Evolutionary conservation across 1,140 invertebrate genomes (phyloP).

Genomic region (Drosophila jambulina): DNA sequence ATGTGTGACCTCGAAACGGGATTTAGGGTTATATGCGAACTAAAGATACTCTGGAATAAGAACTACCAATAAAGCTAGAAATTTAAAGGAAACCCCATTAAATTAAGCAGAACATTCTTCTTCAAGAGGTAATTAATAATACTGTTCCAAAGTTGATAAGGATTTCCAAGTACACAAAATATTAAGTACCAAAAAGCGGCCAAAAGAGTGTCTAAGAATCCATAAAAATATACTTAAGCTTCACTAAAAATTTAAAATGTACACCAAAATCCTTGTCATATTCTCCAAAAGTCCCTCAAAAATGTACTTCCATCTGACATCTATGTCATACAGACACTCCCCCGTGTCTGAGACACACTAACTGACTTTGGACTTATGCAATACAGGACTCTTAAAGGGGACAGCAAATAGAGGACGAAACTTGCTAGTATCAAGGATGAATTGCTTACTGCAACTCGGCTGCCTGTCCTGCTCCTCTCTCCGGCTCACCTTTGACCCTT

Average conservation of each 20-base stretch:
- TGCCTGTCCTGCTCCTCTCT: neutral
- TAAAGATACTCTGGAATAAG: slow-evolving; percentile 1
- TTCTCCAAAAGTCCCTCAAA: neutral
- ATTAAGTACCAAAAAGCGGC: too few species aligned
- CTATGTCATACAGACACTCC: neutral
- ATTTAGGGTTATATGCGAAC: neutral
- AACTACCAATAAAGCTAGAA: neutral
- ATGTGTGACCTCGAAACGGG: slow-evolving; percentile 67
- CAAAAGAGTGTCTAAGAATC: too few species aligned
- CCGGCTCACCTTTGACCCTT: neutral
- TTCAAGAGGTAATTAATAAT: neutral
- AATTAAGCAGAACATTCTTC: neutral
- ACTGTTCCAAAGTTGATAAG: neutral
- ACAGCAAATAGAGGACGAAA: slow-evolving; percentile 46
- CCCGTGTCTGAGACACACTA: neutral
- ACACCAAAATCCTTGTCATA: neutral
- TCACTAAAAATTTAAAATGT: neutral
- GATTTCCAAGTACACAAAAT: neutral
- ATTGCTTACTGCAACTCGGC: slow-evolving; percentile 48
- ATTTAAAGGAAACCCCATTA: neutral
- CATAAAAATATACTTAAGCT: too few species aligned
- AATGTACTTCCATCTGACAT: neutral
- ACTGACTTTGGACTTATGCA: slow-evolving; percentile 56
- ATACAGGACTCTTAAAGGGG: slow-evolving; percentile 28
- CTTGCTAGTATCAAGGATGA: slow-evolving; percentile 58